Base-by-base conservation (phyloP, 2,888 invertebrate species). In the Phortica magna region DNA sequence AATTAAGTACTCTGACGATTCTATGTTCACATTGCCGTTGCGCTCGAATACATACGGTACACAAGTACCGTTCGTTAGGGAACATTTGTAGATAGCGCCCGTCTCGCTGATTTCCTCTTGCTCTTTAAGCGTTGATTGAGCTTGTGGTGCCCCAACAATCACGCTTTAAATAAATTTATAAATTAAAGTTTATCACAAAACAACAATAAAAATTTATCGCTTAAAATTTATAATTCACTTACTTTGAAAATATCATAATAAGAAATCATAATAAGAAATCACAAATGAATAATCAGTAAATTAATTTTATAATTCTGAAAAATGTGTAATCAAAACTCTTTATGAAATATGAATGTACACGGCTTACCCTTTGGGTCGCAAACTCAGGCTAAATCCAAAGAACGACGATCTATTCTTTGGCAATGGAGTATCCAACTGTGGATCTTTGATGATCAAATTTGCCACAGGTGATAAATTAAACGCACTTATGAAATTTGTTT, bases 1-100 rank as follows among this genome's bases (percentile, higher is more conserved):
- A 65, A 83, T 88, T 0, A 90, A 90, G 77, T 89, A 91, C 0
- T 90, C 91, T 61, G 77, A 89, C 7, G 76, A 75, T 78, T 88
- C 86, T 0, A 84, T 81, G 68, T 87, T 83, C 31, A 82, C 76
- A 76, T 92, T 91, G 72, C 93, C 93, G 3, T 83, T 82, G 0
- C 83, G 75, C 76, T 93, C 93, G 76, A 93, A 90, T 4, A 91
- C 81, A 73, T 91, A 91, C 6, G 92, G 91, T 65, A 78, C 80
- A 85, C 93, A 93, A n/a, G 79, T 79, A 2, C 85, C 83, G 2
- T 79, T 83, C 7, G 78, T 75, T 10, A 90, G 80, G 5, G 88
- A 85, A 77, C 94, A 94, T 55, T 92, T 91, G 85, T 93, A 94
- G n/a, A 93, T 91, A 17, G 93, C 92, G n/a, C 94, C 94, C 5